Evolutionary conservation across 2,888 invertebrate species (phyloP).

Genomic region (Choristoneura rosaceana): DNA sequence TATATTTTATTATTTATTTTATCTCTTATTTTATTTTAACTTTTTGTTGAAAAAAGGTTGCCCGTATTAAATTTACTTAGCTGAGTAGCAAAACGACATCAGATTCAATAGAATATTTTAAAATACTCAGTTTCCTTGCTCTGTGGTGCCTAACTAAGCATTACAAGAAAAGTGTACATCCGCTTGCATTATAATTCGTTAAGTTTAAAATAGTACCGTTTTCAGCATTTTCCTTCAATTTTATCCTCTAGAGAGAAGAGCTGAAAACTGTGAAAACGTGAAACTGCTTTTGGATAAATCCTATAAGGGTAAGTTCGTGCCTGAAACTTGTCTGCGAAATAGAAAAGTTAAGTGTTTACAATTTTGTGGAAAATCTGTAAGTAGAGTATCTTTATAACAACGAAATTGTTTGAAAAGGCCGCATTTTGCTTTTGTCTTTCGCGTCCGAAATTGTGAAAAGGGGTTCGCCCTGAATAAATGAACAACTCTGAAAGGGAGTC

Average conservation of each 20-base stretch:
- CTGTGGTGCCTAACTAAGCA: too few relatives aligned
- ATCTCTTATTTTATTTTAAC: too few relatives aligned
- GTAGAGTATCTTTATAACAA: conserved; percentile 22
- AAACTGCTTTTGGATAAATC: conserved; percentile 19
- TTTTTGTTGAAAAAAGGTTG: too few relatives aligned
- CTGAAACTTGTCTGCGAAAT: conserved; percentile 20
- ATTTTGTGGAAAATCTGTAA: conserved; percentile 4
- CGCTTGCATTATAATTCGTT: neutral
- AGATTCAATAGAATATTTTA: too few relatives aligned
- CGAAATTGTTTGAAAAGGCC: conserved; percentile 34
- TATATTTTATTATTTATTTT: too few relatives aligned
- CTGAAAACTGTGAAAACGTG: conserved; percentile 14
- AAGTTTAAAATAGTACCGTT: neutral
- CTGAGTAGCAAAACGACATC: too few relatives aligned
- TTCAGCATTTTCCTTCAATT: neutral
- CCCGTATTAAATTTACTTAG: too few relatives aligned
- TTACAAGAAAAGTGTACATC: neutral
- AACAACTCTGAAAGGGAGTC: conserved; percentile 71
- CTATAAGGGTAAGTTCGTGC: conserved; percentile 12
- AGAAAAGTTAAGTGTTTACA: conserved; percentile 15
- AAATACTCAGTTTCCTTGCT: too few relatives aligned
- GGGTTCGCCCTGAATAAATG: conserved; percentile 73
- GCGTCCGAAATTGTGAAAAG: conserved; percentile 65
- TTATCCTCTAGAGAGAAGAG: conserved; percentile 7
- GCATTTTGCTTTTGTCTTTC: conserved; percentile 57